Base-by-base conservation (phyloP, 1,140 invertebrate species). In the Heliothis subflexa region DNA sequence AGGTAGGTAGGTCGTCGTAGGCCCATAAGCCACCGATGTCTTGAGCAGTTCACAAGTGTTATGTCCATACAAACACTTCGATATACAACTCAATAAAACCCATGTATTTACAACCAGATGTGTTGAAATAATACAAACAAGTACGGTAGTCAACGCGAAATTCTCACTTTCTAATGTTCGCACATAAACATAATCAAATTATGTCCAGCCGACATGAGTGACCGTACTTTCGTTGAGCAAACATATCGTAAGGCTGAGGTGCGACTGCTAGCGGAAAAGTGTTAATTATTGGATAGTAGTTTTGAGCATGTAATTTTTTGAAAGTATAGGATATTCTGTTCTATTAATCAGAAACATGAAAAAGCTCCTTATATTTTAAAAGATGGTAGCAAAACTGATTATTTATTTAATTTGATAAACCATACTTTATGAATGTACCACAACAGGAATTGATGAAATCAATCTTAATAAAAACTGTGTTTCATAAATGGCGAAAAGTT, bases 151-250 rank as follows among this genome's bases (percentile, higher is more conserved):
- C 47, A 21, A 68, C 40, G 62, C 71, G 33, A 89, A 85, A 87
- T 80, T 86, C 81, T 84, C 87, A 88, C 88, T 89, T 90, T 90
- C 88, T 85, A 88, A 84, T 80, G 81, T 79, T 62, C 25, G 70
- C 80, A 49, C 70, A 75, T 83, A 83, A 88, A 85, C 77, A 86
- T 86, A 81, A 85, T 88, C 85, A 84, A 87, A 89, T 89, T 86
- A 84, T 83, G 80, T 54, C 71, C 83, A 40, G 80, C 76, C 78
- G 81, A 73, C 62, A 71, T 73, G 50, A 33, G 74, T 55, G 78
- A 78, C 75, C 78, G 78, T 81, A 84, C 87, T 88, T 88, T 87
- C 83, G 80, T 78, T 84, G 74, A 81, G 80, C 80, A 87, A 88
- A 88, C 76, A 87, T 54, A 59, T 14, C 68, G 50, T 59, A 75